Base-by-base conservation (phyloP, 92 coral and sea anemone species). In the Pocillopora meandrina region DNA sequence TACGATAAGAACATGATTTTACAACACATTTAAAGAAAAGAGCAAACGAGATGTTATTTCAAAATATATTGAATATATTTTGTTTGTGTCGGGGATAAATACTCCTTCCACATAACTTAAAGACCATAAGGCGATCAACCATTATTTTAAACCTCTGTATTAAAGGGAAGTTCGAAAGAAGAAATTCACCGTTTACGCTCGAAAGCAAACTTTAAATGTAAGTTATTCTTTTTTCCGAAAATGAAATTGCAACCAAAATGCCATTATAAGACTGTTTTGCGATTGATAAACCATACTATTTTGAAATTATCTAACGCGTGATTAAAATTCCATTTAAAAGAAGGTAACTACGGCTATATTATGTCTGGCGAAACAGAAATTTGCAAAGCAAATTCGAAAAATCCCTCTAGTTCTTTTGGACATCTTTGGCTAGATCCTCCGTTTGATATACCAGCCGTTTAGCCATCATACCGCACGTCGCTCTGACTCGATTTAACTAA, bases 381-480 rank as follows among this genome's bases (percentile, higher is more conserved):
- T 81, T 81, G 85, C 85, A 71, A 59, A 52, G 85, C 85, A 81
- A 81, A 81, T 81, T 58, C 56, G 7, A 9, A 79, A 72, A 16
- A 26, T 31, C 18, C 31, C 18, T 12, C 59, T n/a, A 57, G 35
- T 35, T 70, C 35, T 42, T 42, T 42, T 42, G 52, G 52, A 42
- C 52, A 42, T 42, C 7, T 42, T 42, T 42, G 4, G 49, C 7
- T 42, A 42, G 52, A 42, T 42, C 52, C 8, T 42, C 52, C 8
- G 8, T 42, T 42, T 42, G 52, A 42, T 42, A 42, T 42, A 42
- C 5, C 52, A 7, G 52, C 52, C 52, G 52, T 42, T 42, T 42
- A 42, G 52, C 52, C 8, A 42, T 42, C 52, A 42, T 3, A 42
- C 52, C 52, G 8, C 52, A 42, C 52, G 52, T 42, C 52, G 4